phyloP scores from a whole-genome alignment of 1,140 invertebrate genomes.

The Calliphora vicina region DNA sequence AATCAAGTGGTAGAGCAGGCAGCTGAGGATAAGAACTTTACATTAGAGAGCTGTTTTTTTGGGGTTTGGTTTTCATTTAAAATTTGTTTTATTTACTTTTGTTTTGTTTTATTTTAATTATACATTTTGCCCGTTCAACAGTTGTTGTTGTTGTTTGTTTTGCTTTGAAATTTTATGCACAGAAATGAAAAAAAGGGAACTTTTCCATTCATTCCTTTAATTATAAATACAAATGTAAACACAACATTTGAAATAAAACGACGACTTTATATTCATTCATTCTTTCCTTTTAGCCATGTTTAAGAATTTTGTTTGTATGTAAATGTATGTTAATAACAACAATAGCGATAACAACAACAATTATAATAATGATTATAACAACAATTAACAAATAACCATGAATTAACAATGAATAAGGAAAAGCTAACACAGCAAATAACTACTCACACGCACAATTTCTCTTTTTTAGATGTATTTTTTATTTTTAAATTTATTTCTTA shows the following conservation, averaged over 20 bases:
- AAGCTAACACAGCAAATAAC: background rate
- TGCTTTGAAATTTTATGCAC: background rate
- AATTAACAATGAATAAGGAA: background rate
- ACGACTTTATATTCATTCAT: background rate
- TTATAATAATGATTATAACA: conserved; percentile 2
- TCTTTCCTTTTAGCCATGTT: background rate
- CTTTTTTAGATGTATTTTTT: background rate
- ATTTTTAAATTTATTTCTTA: background rate
- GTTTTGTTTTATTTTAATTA: background rate
- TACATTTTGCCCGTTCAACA: too few species aligned
- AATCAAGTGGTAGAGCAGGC: background rate
- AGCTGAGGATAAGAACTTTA: too few species aligned
- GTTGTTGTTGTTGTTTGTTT: background rate
- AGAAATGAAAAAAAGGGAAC: too few species aligned
- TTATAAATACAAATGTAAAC: background rate
- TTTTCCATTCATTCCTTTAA: background rate
- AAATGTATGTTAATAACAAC: background rate
- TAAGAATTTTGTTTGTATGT: background rate
- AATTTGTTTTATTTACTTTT: background rate
- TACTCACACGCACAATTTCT: background rate
- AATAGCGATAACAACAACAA: background rate
- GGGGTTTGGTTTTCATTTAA: too few species aligned
- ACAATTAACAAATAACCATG: conserved; percentile 6
- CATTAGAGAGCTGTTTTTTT: too few species aligned
- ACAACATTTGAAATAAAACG: background rate